Percentiles rank a stretch among this genome's conserved stretches.
Conservation (phyloP, 2,888 invertebrate species). For the Rhabditoides inermis region DNA sequence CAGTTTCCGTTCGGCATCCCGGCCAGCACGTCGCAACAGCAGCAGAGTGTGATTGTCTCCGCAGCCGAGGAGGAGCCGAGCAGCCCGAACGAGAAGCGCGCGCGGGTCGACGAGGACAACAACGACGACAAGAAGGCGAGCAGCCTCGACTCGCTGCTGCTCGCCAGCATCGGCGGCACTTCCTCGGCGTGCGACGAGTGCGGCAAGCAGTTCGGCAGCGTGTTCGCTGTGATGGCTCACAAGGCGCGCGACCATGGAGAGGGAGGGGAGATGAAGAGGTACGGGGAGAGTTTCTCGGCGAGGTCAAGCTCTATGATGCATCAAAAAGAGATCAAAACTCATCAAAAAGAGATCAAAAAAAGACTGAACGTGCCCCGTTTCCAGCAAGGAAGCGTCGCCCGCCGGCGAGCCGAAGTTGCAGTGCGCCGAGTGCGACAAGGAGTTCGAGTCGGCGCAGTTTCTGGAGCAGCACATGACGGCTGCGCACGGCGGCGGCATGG, state of each 20-base stretch:
- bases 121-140: too few relatives aligned
- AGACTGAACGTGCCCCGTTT: background rate
- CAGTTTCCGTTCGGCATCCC: too few relatives aligned
- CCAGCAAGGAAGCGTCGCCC: constrained; percentile 2
- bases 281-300: background rate
- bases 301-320: too few relatives aligned
- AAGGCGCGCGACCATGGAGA: constrained; percentile 13
- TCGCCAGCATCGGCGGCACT: too few relatives aligned
- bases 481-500: constrained; percentile 75
- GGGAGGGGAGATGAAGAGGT: constrained; percentile 7
- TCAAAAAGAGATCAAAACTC: background rate
- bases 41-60: too few relatives aligned
- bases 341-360: background rate
- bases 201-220: constrained; percentile 5
- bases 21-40: too few relatives aligned
- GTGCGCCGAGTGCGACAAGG: constrained; percentile 93
- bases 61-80: too few relatives aligned
- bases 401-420: constrained; percentile 62
- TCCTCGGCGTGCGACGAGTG: constrained; percentile 14
- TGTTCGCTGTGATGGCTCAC: constrained; percentile 13
- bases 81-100: too few relatives aligned
- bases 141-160: too few relatives aligned
- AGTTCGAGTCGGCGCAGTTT: constrained; percentile 97
- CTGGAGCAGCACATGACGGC: constrained; percentile 94
- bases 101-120: too few relatives aligned